A percentile compares a stretch with the other conserved stretches of the same genome.
phyloP scores from a whole-genome alignment of 2,797 vertebrate genomes.

The Pogoniulus pusillus region DNA sequence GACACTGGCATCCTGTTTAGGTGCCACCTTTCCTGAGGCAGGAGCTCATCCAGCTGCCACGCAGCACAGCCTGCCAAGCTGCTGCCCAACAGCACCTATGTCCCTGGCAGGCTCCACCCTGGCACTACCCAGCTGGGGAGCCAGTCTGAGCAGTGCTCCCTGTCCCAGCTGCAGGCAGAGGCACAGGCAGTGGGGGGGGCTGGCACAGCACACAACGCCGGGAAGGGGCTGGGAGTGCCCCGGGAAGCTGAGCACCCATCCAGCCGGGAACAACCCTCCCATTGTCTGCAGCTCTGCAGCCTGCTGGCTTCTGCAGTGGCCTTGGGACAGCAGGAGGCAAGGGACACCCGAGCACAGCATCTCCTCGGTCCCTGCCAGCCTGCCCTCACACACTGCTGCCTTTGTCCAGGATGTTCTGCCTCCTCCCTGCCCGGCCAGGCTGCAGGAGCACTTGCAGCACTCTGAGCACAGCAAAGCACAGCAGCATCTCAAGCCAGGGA shows the following conservation, averaged over 20 bases:
- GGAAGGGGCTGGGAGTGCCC: background rate
- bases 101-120: no score
- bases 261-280: background rate
- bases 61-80: no score
- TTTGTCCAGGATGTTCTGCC: background rate
- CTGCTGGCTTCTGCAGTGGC: background rate
- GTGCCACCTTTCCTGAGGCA: background rate
- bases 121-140: no score
- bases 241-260: background rate
- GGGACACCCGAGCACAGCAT: background rate
- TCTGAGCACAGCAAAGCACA: background rate
- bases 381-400: accelerated
- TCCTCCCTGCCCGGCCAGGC: background rate
- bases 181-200: accelerated
- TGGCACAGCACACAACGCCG: background rate
- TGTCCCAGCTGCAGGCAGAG: no score
- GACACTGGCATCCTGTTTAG: background rate
- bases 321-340: background rate
- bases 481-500: background rate
- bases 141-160: no score
- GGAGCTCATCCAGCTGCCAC: no score
- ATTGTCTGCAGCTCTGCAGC: background rate
- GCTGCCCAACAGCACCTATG: no score
- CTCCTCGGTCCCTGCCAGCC: background rate
- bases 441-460: accelerated